Evolutionary conservation across 2,797 vertebrate genomes (phyloP), one percentile per base, ranked within the genome.

Genomic region (Sebastes diaconus): DNA sequence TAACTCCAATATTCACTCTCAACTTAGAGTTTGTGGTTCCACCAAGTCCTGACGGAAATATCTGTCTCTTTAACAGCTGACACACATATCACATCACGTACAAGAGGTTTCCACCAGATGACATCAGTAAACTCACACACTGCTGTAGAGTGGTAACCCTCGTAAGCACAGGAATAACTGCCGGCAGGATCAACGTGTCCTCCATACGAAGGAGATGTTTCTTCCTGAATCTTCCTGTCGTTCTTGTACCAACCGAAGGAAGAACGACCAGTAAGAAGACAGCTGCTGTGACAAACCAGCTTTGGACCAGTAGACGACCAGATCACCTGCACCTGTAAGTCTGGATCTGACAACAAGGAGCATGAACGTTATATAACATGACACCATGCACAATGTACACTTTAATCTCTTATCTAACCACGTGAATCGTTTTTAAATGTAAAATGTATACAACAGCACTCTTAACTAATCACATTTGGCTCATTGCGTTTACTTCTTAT

Each of bases 21-120:
- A 0, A 9, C 20, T 52, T 39, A 39, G 2, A 0, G 20, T 52
- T n/a, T 9, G 8, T 52, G 20, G 13, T 39, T 39, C 36, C 36
- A 39, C 36, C 36, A 14, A 39, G 13, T 39, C 36, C 36, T 39
- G 12, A 39, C 0, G 36, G 36, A 39, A 39, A 39, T 39, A 14
- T 39, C 12, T 39, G 13, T 36, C 34, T 36, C 12, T 39, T 39
- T 39, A 39, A 12, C 36, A 13, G 36, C 36, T 13, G 12, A 36
- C 11, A 39, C 36, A 39, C 0, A 39, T 39, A 39, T 39, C 36
- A 39, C 36, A 39, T 39, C 36, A 39, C 36, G 13, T 39, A 39
- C 36, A 14, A 52, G 18, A 52, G 20, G 18, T 42, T 42, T 42
- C 39, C 39, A 42, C 39, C 39, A 42, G 39, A 14, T 42, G 39